These are phyloP conservation scores for Philaenus spumarius DNA, from an alignment of 1,140 invertebrate species.

Conservation along the genomic window DNA sequence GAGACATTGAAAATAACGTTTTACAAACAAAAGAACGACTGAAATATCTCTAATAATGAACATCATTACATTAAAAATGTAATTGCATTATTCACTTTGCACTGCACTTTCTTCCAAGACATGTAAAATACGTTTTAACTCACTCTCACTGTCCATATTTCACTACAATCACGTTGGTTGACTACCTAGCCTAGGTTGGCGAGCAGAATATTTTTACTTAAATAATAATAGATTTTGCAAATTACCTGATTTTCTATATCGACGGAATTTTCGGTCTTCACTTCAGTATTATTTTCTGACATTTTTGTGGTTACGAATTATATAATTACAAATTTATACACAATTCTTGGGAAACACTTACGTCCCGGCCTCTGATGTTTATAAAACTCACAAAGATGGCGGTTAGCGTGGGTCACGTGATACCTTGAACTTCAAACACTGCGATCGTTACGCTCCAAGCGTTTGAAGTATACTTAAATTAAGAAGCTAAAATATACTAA, in stretches of 20 bases:
- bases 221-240: slow-evolving; percentile 32
- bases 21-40: too few relatives aligned
- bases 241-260: slow-evolving; percentile 36
- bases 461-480: too few relatives aligned
- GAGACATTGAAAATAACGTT: background rate
- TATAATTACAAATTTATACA: slow-evolving; percentile 38
- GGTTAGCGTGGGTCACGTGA: slow-evolving; percentile 51
- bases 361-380: slow-evolving; percentile 38
- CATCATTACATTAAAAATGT: too few relatives aligned
- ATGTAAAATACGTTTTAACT: too few relatives aligned
- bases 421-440: slow-evolving; percentile 34
- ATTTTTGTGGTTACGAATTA: slow-evolving; percentile 38
- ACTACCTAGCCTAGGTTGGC: slow-evolving; percentile 4
- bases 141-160: slow-evolving; percentile 1
- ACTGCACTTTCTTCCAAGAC: too few relatives aligned
- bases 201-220: slow-evolving; percentile 31
- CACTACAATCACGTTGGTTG: slow-evolving; percentile 26
- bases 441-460: background rate
- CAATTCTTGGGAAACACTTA: background rate
- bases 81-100: too few relatives aligned
- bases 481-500: slow-evolving; percentile 28
- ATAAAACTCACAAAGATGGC: slow-evolving; percentile 47
- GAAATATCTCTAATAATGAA: too few relatives aligned
- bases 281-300: slow-evolving; percentile 46
- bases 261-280: slow-evolving; percentile 45